phyloP scores from a whole-genome alignment of 2,113 vertebrate species.

The Passer domesticus region DNA sequence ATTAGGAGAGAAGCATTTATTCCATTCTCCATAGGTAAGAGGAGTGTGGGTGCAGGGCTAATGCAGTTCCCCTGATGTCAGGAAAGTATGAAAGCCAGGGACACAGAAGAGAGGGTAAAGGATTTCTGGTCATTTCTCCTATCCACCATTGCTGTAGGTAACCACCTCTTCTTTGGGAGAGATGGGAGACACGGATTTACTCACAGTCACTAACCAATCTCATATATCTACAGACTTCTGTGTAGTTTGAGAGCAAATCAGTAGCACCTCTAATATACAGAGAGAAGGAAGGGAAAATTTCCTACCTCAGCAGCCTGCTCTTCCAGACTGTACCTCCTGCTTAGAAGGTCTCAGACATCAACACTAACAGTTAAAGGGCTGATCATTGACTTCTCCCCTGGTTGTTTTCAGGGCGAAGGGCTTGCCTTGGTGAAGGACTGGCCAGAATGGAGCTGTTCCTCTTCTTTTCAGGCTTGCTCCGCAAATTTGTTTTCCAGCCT shows the following conservation, averaged over 20 bases:
- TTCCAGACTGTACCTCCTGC: neutral
- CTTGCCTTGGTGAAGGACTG: constrained; percentile 75
- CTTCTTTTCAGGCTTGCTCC: constrained; percentile 76
- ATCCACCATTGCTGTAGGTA: neutral
- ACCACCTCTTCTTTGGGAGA: neutral
- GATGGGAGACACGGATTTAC: neutral
- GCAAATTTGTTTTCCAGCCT: constrained; percentile 71
- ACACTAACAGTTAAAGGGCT: neutral
- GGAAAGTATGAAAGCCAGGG: neutral
- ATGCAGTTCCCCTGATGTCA: neutral
- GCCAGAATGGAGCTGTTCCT: constrained; percentile 81
- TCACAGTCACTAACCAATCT: neutral
- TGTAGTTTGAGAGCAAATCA: neutral
- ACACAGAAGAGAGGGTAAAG: neutral
- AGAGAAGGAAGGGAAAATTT: neutral
- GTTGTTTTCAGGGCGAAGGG: constrained; percentile 68
- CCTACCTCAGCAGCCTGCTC: neutral
- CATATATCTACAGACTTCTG: neutral
- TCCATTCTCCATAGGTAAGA: constrained; percentile 77
- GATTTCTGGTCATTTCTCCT: neutral
- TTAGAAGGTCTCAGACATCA: neutral
- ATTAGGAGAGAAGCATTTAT: constrained; percentile 74
- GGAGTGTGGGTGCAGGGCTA: neutral
- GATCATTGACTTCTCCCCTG: neutral
- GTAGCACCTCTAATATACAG: neutral